These are phyloP conservation scores for Dendrolimus punctatus DNA, from an alignment of 1,140 invertebrate species.

Conservation along the genomic window DNA sequence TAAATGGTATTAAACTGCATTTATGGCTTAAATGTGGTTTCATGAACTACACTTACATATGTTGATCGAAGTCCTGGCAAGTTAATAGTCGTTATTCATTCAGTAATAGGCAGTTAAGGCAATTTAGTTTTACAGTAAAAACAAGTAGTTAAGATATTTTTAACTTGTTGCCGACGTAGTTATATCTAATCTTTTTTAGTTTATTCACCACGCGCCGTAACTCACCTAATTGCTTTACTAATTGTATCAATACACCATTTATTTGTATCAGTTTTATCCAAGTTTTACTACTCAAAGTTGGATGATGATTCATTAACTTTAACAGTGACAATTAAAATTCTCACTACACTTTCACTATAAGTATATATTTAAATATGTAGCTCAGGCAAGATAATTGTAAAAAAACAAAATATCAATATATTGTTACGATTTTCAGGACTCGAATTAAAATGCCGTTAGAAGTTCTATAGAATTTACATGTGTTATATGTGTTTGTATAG, in stretches of 20 bases:
- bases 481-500: no score
- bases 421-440: no score
- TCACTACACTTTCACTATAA: no score
- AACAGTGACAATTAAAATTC: no score
- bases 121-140: not conserved
- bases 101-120: not conserved
- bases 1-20: constrained; percentile 20
- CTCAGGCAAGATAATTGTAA: no score
- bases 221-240: constrained; percentile 16
- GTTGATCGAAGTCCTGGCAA: not conserved
- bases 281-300: no score
- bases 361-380: no score
- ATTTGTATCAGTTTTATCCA: not conserved
- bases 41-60: not conserved
- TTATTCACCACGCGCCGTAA: constrained; percentile 9
- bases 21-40: constrained; percentile 5
- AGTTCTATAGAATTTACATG: no score
- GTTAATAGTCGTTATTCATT: not conserved
- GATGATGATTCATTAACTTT: no score
- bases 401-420: no score
- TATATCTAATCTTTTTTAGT: constrained; percentile 13
- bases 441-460: no score
- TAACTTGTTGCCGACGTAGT: not conserved
- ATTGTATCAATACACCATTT: constrained; percentile 15
- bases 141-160: constrained; percentile 3